Percentiles rank a stretch among this genome's conserved stretches.
Conservation (phyloP, 1,140 invertebrate species). For the Hesperophylax magnus region DNA sequence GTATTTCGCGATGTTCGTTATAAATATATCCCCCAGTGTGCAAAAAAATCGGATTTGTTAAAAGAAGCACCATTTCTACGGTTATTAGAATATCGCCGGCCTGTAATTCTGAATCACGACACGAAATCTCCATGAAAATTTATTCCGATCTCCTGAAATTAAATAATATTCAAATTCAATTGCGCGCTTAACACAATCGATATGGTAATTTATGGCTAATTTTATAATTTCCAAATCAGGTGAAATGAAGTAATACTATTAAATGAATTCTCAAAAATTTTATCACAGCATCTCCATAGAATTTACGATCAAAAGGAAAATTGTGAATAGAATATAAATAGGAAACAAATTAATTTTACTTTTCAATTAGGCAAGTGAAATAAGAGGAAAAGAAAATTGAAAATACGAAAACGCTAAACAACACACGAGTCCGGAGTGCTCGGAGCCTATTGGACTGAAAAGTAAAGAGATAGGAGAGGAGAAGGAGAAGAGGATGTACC, state of each 20-base stretch:
- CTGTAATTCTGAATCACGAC: conserved; percentile 10
- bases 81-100: background rate
- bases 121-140: conserved; percentile 22
- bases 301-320: background rate
- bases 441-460: no score
- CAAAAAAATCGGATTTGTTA: background rate
- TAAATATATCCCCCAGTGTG: no score
- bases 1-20: no score
- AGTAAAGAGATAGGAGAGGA: no score
- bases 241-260: conserved; percentile 15
- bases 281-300: background rate
- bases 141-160: conserved; percentile 32
- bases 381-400: no score
- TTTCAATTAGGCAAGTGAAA: no score
- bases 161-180: conserved; percentile 28
- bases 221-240: conserved; percentile 27
- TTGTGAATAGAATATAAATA: background rate
- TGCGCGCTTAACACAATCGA: conserved; percentile 32
- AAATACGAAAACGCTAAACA: no score
- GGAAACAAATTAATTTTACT: no score
- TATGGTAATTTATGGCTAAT: conserved; percentile 27
- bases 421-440: no score
- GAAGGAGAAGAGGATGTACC: no score
- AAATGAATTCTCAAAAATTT: background rate
- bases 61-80: background rate